Conservation (phyloP, 2,797 vertebrate species). For the Malacoctenus gilli region DNA sequence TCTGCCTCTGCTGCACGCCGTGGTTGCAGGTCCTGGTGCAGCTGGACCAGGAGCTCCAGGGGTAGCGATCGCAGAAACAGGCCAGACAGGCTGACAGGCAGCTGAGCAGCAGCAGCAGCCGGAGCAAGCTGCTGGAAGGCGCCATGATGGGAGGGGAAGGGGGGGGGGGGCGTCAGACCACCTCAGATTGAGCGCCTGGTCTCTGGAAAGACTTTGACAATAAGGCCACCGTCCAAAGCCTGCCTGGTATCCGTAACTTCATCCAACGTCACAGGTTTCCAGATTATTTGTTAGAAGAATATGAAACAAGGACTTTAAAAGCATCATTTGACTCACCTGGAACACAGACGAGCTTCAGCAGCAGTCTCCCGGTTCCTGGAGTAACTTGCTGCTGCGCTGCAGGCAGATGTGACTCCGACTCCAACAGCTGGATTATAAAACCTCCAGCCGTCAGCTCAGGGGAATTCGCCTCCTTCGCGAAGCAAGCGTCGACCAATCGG, state of each 20-base stretch:
- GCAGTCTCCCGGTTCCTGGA: neutral
- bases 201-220: too few species aligned
- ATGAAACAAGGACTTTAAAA: too few species aligned
- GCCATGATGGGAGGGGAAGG: slow-evolving; percentile 67
- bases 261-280: too few species aligned
- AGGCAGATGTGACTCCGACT: slow-evolving; percentile 23
- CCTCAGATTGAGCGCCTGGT: too few species aligned
- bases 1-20: slow-evolving; percentile 79
- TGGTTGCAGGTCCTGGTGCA: slow-evolving; percentile 89
- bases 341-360: neutral
- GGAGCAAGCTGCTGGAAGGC: slow-evolving; percentile 31
- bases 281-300: too few species aligned
- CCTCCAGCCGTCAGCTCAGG: slow-evolving; percentile 6
- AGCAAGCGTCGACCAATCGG: too few species aligned
- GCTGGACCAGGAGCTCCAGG: slow-evolving; percentile 86
- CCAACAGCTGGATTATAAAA: slow-evolving; percentile 18
- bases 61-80: slow-evolving; percentile 89
- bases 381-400: slow-evolving; percentile 26
- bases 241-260: too few species aligned
- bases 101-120: slow-evolving; percentile 74
- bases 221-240: too few species aligned
- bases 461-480: too few species aligned
- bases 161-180: too few species aligned
- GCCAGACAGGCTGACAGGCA: slow-evolving; percentile 62
- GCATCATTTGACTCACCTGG: slow-evolving; percentile 42